A percentile compares a stretch with the other conserved stretches of the same genome.
These are phyloP conservation scores for Amiota communis DNA, from an alignment of 2,888 invertebrate genomes.

Conservation along the genomic window DNA sequence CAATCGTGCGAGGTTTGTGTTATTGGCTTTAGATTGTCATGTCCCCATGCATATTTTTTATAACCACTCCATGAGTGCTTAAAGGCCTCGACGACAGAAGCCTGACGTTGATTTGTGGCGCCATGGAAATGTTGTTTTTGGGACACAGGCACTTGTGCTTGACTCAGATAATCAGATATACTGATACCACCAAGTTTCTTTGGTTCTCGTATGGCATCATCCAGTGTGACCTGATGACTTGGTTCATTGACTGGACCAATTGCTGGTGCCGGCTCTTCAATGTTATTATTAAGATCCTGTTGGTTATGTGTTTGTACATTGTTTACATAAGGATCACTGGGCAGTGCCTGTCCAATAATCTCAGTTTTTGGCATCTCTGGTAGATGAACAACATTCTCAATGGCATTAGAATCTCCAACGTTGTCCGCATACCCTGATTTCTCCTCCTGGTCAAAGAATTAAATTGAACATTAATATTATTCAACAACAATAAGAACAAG, in stretches of 20 bases:
- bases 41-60: constrained; percentile 95
- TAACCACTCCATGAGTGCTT: constrained; percentile 96
- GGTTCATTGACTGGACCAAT: constrained; percentile 23
- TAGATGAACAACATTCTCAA: constrained; percentile 15
- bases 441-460: not conserved
- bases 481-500: constrained; percentile 38
- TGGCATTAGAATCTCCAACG: not conserved
- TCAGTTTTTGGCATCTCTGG: constrained; percentile 4
- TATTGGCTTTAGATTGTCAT: constrained; percentile 95
- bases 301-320: too few species aligned
- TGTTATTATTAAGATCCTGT: constrained; percentile 49
- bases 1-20: constrained; percentile 89
- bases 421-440: not conserved
- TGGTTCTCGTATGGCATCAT: constrained; percentile 57
- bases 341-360: not conserved
- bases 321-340: too few species aligned
- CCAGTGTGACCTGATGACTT: constrained; percentile 49
- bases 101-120: constrained; percentile 86
- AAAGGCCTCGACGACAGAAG: constrained; percentile 90
- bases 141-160: constrained; percentile 57
- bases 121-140: constrained; percentile 75
- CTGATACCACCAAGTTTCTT: constrained; percentile 50
- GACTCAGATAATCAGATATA: constrained; percentile 63
- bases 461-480: constrained; percentile 32
- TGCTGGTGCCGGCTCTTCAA: constrained; percentile 46